Conservation (phyloP, 2,888 invertebrate species). For the Diachrysia chrysitis region DNA sequence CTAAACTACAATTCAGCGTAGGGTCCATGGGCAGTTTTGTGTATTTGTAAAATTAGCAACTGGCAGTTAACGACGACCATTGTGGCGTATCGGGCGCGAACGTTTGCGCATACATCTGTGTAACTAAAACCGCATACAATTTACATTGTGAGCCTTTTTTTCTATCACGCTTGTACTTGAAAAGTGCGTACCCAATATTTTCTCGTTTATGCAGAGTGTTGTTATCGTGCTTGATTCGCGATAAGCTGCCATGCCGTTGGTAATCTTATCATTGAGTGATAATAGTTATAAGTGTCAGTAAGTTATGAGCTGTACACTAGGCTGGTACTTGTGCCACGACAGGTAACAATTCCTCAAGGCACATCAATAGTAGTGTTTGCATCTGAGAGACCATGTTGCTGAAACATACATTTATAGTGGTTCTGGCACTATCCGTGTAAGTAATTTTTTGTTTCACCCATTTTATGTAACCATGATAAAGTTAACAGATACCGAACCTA, state of each 20-base stretch:
- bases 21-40: constrained; percentile 59
- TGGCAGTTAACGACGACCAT: constrained; percentile 57
- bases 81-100: constrained; percentile 51
- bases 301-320: constrained; percentile 81
- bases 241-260: constrained; percentile 85
- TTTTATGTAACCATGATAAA: constrained; percentile 16
- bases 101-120: constrained; percentile 53
- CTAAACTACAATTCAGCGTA: constrained; percentile 35
- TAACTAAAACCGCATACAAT: constrained; percentile 43
- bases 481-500: not conserved
- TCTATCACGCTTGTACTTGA: constrained; percentile 66
- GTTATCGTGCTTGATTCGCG: constrained; percentile 86
- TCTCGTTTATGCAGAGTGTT: constrained; percentile 77
- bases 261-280: constrained; percentile 88
- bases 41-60: constrained; percentile 61
- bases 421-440: constrained; percentile 77
- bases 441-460: constrained; percentile 61
- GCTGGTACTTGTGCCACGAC: constrained; percentile 78
- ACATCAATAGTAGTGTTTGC: constrained; percentile 66
- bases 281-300: constrained; percentile 88
- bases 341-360: constrained; percentile 77
- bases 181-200: constrained; percentile 74
- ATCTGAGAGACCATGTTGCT: constrained; percentile 75
- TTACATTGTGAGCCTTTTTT: constrained; percentile 42
- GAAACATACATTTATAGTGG: constrained; percentile 72